Base-by-base conservation (phyloP, 35 echinoderm and acorn worm species). In the Eucidaris tribuloides region DNA sequence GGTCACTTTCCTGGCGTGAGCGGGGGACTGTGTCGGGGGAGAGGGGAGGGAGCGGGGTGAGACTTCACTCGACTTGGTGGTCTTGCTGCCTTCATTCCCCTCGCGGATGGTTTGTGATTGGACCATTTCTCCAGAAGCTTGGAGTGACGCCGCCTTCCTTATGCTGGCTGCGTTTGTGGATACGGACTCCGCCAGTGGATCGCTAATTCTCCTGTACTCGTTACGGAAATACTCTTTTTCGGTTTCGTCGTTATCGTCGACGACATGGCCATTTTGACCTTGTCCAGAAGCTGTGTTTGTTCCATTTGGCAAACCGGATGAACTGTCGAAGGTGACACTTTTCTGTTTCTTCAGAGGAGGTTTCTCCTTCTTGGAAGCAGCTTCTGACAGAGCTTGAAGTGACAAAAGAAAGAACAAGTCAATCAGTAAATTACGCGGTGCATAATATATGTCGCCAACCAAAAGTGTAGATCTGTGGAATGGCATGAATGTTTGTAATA, bases 251-350 rank as follows among this genome's bases (percentile, higher is more conserved):
- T 74, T 40, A 19, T 40, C 68, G n/a, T n/a, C n/a, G n/a, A n/a
- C n/a, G n/a, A n/a, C n/a, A n/a, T n/a, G n/a, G n/a, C n/a, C n/a
- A n/a, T n/a, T n/a, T n/a, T n/a, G n/a, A n/a, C n/a, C n/a, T n/a
- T n/a, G 11, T 24, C 24, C n/a, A 44, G 68, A 74, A 2, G 37
- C 68, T 13, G 22, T 36, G 18, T 40, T 74, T 4, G 29, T 22
- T 74, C 38, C 34, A 41, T 33, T 42, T 15, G 25, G 61, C 25
- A 64, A 15, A 19, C 5, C 22, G 30, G 61, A 17, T 64, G 38
- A 42, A 18, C 35, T 42, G 40, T 74, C 68, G 44, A 74, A 74
- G 68, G 68, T 41, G 5, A 74, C 68, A 74, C 41, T 74, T 40
- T 74, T 74, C 68, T 74, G 68, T 40, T 74, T 74, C n/a, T 44